phyloP scores from a whole-genome alignment of 2,888 invertebrate genomes.

The Mythimna pallens region DNA sequence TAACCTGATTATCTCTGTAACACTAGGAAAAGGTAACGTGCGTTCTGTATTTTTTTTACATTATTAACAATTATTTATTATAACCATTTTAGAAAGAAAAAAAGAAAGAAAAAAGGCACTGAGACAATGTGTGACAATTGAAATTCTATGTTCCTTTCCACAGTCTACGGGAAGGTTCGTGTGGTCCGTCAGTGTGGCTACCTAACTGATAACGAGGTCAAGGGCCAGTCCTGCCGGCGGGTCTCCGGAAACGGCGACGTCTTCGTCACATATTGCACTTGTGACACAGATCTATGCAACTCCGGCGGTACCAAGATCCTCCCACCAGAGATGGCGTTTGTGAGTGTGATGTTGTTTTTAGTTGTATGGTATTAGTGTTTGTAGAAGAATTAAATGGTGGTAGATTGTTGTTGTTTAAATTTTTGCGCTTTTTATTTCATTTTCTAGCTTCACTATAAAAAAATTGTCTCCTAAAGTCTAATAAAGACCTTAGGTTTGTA shows the following conservation, averaged over 20 bases:
- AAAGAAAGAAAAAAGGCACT: no score
- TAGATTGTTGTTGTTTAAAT: constrained; percentile 35
- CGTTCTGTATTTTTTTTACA: no score
- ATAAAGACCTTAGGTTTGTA: background rate
- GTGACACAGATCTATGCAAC: constrained; percentile 95
- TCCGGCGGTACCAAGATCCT: constrained; percentile 66
- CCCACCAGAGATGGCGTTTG: constrained; percentile 68
- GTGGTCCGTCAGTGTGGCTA: constrained; percentile 96
- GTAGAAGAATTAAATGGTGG: constrained; percentile 24
- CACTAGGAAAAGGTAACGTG: no score
- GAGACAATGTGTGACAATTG: no score
- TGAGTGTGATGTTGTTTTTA: constrained; percentile 47
- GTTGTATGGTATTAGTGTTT: constrained; percentile 34
- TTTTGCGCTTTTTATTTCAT: background rate
- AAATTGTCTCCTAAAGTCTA: background rate
- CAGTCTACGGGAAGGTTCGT: constrained; percentile 94
- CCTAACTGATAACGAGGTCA: constrained; percentile 91
- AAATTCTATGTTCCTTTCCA: constrained; percentile 70
- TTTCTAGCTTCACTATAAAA: background rate
- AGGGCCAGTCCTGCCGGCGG: constrained; percentile 91
- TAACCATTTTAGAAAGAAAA: no score
- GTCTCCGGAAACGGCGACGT: constrained; percentile 94
- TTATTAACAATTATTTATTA: no score
- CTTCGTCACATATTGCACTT: constrained; percentile 94
- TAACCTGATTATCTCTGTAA: no score